Base-by-base conservation (phyloP, 2,797 vertebrate genomes). In the Microctenopoma stevenorrisi region DNA sequence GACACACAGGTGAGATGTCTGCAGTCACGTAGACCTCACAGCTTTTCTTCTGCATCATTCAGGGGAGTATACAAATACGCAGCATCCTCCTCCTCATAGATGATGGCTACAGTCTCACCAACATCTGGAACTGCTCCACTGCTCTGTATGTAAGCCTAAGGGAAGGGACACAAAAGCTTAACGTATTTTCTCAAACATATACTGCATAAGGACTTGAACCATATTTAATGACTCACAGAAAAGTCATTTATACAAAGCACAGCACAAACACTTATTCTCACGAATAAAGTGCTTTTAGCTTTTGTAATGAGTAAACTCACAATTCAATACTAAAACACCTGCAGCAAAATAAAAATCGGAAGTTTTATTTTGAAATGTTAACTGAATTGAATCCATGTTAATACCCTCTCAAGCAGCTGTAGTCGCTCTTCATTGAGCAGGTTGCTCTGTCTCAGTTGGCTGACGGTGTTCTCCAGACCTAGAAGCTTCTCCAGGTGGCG, bases 401-500 rank as follows among this genome's bases (percentile, higher is more conserved):
- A 25, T 7, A 61, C 94, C 91, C 84, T 77, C 82, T 90, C 88
- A 0, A 93, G 83, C 43, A 94, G 90, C 76, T 89, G 88, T 3
- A 93, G 79, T 0, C 88, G 83, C 75, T 92, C 93, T 5, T 93
- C 85, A 0, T 92, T 91, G 47, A 93, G 78, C 61, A 94, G 66
- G 85, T 94, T 94, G 68, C 84, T 90, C 2, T 89, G 88, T 16
- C 81, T 76, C 72, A 96, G 91, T 83, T 95, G 94, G 76, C 83
- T 83, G 3, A 93, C 92, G 0, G 93, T 88, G 62, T 76, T 92
- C 60, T 96, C 94, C 89, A 96, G 87, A 0, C 90, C 91, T 42
- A 87, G 78, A 1, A 96, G 84, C 47, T 94, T 94, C 47, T 93
- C 93, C 69, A 92, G 85, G 80, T 94, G 94, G 12, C 89, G 76